phyloP scores from a whole-genome alignment of 2,888 invertebrate genomes.

The Aplocera efformata region DNA sequence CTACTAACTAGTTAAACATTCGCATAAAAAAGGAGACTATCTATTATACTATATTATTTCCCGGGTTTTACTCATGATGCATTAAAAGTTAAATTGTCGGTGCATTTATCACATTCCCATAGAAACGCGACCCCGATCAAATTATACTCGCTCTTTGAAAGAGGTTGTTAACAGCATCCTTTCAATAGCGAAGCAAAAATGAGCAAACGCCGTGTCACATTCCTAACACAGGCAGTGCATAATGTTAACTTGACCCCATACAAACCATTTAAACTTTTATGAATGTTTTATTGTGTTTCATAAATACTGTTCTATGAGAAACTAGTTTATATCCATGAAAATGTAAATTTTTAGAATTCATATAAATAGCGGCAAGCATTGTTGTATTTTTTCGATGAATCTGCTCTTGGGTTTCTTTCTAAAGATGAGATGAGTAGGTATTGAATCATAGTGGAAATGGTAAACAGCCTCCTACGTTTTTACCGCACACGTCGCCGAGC shows the following conservation, averaged over 20 bases:
- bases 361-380: slow-evolving; percentile 30
- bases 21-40: too few relatives aligned
- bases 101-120: slow-evolving; percentile 66
- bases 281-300: slow-evolving; percentile 59
- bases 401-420: slow-evolving; percentile 21
- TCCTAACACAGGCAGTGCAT: slow-evolving; percentile 63
- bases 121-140: slow-evolving; percentile 76
- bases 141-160: slow-evolving; percentile 77
- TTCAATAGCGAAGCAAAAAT: slow-evolving; percentile 73
- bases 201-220: slow-evolving; percentile 75
- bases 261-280: slow-evolving; percentile 65
- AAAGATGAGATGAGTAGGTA: slow-evolving; percentile 23
- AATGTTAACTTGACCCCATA: slow-evolving; percentile 72
- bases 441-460: slow-evolving; percentile 29
- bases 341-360: slow-evolving; percentile 44
- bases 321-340: slow-evolving; percentile 56
- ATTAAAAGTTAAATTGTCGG: slow-evolving; percentile 34
- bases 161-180: slow-evolving; percentile 78
- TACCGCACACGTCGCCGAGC: slow-evolving; percentile 51
- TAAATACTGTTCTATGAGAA: slow-evolving; percentile 56
- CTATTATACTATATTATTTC: too few relatives aligned
- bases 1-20: too few relatives aligned
- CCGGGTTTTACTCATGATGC: slow-evolving; percentile 7
- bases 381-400: slow-evolving; percentile 23
- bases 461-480: slow-evolving; percentile 52